Evolutionary conservation across 2,888 invertebrate species (phyloP).

Genomic region (Agriopis leucophaearia): DNA sequence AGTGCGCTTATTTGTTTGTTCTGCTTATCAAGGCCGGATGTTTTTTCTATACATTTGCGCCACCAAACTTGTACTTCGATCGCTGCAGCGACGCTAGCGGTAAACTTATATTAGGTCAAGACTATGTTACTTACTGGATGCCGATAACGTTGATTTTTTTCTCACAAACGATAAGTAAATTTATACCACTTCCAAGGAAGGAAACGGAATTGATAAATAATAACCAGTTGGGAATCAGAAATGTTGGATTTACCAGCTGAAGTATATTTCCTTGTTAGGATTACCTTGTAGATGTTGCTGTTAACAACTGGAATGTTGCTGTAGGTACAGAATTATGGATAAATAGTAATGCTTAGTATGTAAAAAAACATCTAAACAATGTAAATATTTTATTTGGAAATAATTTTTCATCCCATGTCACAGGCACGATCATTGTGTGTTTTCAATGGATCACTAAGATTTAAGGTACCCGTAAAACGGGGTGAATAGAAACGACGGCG

Average conservation of each 20-base stretch:
- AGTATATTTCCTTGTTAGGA: slow-evolving; percentile 28
- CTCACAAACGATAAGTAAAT: slow-evolving; percentile 60
- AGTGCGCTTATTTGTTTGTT: slow-evolving; percentile 84
- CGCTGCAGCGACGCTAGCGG: slow-evolving; percentile 73
- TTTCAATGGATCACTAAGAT: too few relatives aligned
- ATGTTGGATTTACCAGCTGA: slow-evolving; percentile 24
- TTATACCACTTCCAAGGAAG: slow-evolving; percentile 53
- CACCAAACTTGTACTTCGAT: slow-evolving; percentile 78
- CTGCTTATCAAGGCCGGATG: slow-evolving; percentile 85
- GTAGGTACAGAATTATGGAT: neutral
- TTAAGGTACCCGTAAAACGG: too few relatives aligned
- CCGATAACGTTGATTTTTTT: slow-evolving; percentile 73
- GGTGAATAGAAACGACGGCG: too few relatives aligned
- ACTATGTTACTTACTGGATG: slow-evolving; percentile 71
- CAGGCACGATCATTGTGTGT: too few relatives aligned
- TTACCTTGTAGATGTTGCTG: slow-evolving; percentile 12
- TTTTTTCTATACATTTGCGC: slow-evolving; percentile 85
- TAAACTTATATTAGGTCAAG: slow-evolving; percentile 80
- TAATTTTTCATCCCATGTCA: too few relatives aligned
- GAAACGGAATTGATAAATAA: slow-evolving; percentile 55
- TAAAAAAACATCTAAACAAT: too few relatives aligned
- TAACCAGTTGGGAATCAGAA: slow-evolving; percentile 43
- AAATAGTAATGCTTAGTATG: too few relatives aligned
- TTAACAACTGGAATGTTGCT: neutral
- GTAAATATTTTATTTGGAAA: too few relatives aligned